Base-by-base conservation (phyloP, 2,113 vertebrate genomes). In the Egretta garzetta region DNA sequence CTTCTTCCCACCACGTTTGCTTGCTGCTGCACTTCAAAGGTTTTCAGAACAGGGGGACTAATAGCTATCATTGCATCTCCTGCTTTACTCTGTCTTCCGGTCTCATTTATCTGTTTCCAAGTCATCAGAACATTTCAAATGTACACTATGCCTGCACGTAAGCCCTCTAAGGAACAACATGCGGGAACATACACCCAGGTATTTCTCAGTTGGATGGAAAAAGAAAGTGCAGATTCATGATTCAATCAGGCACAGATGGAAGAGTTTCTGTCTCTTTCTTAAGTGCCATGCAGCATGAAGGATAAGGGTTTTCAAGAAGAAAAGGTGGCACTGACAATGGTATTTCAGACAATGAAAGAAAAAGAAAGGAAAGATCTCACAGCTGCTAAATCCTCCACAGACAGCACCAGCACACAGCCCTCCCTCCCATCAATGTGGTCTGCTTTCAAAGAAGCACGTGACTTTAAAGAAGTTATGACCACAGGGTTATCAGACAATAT, bases 391-490 rank as follows among this genome's bases (percentile, higher is more conserved):
- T 68, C 43, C 43, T 91, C 28, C 39, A 52, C 7, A 60, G 82
- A 49, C 18, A 72, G 60, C 0, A 6, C 7, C 47, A 79, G 52
- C 32, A 93, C 39, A 32, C 16, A 73, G 72, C 45, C 27, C 49
- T 91, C 28, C 39, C 39, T 90, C 20, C 32, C 41, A 28, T 63
- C 52, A 52, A 24, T 23, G 19, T 9, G 14, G 30, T 91, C 62
- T 67, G 74, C 77, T 88, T 80, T 88, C 66, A 96, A 91, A 75
- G 75, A 18, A 81, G 27, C 70, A 83, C 41, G 76, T 41, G 58
- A 88, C 68, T 88, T 92, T 59, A 84, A 85, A 92, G 37, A 91
- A 95, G 66, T 59, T 82, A 96, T 52, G 90, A 82, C 80, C 91
- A 91, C 45, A 56, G 79, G 30, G 58, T 92, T 88, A 85, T 62